phyloP scores from a whole-genome alignment of 2,113 vertebrate species.

The Mellivora capensis region DNA sequence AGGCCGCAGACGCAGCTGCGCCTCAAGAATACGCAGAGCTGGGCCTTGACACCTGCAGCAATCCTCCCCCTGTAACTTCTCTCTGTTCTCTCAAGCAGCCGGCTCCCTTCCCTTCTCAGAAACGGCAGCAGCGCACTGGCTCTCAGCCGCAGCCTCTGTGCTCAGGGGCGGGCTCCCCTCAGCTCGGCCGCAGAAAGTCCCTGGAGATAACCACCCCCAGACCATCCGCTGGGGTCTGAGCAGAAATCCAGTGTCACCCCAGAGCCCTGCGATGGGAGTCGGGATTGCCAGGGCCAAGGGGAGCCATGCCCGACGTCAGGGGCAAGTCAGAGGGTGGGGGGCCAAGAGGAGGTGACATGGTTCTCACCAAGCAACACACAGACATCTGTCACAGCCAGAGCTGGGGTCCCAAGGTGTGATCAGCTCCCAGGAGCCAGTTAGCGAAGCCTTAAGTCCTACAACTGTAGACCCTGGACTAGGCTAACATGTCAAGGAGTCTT shows the following conservation, averaged over 20 bases:
- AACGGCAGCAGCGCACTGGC: neutral
- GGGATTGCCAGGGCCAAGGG: neutral
- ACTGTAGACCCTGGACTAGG: no score
- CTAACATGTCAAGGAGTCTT: neutral
- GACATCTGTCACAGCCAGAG: accelerated
- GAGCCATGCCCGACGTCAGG: neutral
- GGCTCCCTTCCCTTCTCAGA: neutral
- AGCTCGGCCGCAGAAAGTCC: neutral
- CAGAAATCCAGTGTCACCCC: neutral
- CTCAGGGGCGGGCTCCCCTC: neutral
- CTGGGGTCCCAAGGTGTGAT: neutral
- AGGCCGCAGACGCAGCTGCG: neutral
- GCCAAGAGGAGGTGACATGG: accelerated
- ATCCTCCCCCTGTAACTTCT: neutral
- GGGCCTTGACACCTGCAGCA: neutral
- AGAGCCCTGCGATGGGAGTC: neutral
- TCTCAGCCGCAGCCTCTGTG: neutral
- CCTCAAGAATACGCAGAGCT: neutral
- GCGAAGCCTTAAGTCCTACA: no score
- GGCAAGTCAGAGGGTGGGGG: neutral
- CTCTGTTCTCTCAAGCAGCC: accelerated
- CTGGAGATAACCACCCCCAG: neutral
- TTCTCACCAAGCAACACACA: neutral
- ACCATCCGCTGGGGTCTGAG: neutral
- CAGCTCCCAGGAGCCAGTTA: neutral